A percentile compares a stretch with the other conserved stretches of the same genome.
These are phyloP conservation scores for Dendrophyllia cribrosa DNA, from an alignment of 64 coral and sea anemone genomes.

Conservation along the genomic window DNA sequence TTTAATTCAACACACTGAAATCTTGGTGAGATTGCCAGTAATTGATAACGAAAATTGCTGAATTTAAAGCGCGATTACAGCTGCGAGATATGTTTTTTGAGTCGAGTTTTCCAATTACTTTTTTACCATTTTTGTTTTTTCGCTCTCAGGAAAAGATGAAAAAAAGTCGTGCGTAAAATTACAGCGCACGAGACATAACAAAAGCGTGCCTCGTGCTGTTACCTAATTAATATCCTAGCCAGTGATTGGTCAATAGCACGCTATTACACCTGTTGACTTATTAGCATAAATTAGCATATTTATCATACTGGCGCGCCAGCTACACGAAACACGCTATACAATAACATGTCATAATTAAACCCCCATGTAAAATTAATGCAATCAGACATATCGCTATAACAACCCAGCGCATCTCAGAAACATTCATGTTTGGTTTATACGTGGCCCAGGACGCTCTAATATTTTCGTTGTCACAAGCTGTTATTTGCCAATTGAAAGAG, in stretches of 20 bases:
- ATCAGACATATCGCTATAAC: conserved; percentile 31
- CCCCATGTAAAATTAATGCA: conserved; percentile 48
- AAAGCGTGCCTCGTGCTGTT: not conserved
- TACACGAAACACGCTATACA: not conserved
- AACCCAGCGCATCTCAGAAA: conserved; percentile 15
- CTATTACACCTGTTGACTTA: conserved; percentile 1
- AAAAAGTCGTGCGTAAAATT: too few species aligned
- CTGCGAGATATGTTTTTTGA: too few species aligned
- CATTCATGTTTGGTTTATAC: conserved; percentile 27
- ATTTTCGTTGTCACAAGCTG: not conserved
- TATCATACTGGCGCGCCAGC: not conserved
- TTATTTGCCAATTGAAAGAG: not conserved
- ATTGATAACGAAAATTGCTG: too few species aligned
- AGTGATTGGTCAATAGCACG: not conserved
- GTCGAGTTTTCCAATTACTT: too few species aligned
- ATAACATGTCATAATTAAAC: conserved; percentile 19
- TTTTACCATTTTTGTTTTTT: too few species aligned
- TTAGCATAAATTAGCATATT: conserved; percentile 36
- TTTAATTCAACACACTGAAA: too few species aligned
- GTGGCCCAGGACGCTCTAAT: not conserved
- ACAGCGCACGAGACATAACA: too few species aligned
- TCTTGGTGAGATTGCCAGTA: too few species aligned
- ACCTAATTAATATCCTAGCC: not conserved
- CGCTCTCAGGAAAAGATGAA: too few species aligned
- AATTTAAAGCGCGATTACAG: too few species aligned